phyloP scores from a whole-genome alignment of 1,140 invertebrate genomes.

The Leucophenga varia region DNA sequence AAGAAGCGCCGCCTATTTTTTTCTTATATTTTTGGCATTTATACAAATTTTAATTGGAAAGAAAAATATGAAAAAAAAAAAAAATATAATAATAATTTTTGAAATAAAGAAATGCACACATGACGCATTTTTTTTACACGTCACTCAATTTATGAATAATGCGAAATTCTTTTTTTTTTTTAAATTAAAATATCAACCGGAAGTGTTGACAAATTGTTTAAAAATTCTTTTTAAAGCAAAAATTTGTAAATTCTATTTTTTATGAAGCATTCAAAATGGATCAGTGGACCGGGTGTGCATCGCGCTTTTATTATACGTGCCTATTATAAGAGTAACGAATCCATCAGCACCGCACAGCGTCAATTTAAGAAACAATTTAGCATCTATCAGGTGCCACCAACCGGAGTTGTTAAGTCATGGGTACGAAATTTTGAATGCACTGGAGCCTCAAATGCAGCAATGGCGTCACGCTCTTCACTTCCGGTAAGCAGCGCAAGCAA shows the following conservation, averaged over 20 bases:
- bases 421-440: slow-evolving; percentile 48
- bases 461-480: slow-evolving; percentile 21
- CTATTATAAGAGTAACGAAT: slow-evolving; percentile 52
- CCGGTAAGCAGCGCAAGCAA: slow-evolving; percentile 24
- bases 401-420: slow-evolving; percentile 47
- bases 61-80: too few relatives aligned
- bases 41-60: too few relatives aligned
- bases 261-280: slow-evolving; percentile 33
- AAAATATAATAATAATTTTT: too few relatives aligned
- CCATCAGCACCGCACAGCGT: slow-evolving; percentile 41
- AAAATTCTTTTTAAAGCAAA: too few relatives aligned
- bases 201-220: too few relatives aligned
- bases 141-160: too few relatives aligned
- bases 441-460: slow-evolving; percentile 37
- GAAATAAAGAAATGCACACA: too few relatives aligned
- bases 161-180: too few relatives aligned
- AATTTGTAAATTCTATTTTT: not conserved
- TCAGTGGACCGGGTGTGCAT: slow-evolving; percentile 51
- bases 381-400: slow-evolving; percentile 45
- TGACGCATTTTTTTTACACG: too few relatives aligned
- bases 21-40: too few relatives aligned
- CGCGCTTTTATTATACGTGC: slow-evolving; percentile 46
- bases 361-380: slow-evolving; percentile 47
- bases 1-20: too few relatives aligned
- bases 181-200: too few relatives aligned